Evolutionary conservation across 2,888 invertebrate genomes (phyloP).

Genomic region (Catocala sponsa): DNA sequence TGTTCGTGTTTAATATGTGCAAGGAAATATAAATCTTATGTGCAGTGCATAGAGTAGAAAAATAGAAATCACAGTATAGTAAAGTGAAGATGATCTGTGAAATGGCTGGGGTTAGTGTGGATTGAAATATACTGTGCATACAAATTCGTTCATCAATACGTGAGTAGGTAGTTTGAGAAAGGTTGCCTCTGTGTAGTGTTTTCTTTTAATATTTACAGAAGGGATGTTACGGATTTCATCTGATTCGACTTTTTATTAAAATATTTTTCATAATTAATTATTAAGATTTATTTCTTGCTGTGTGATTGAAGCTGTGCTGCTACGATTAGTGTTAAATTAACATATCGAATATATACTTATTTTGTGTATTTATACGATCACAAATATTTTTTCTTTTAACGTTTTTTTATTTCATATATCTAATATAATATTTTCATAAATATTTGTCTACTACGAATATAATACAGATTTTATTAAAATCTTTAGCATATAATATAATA

Average conservation of each 20-base stretch:
- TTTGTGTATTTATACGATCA: too few relatives aligned
- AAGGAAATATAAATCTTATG: slow-evolving; percentile 82
- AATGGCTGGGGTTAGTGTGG: slow-evolving; percentile 53
- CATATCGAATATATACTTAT: too few relatives aligned
- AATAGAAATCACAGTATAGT: slow-evolving; percentile 66
- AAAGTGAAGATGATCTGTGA: slow-evolving; percentile 74
- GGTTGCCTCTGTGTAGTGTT: slow-evolving; percentile 45
- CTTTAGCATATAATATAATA: too few relatives aligned
- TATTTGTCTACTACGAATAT: too few relatives aligned
- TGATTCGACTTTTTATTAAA: slow-evolving; percentile 33
- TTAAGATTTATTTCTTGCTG: slow-evolving; percentile 11
- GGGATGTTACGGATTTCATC: slow-evolving; percentile 51
- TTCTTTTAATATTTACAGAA: slow-evolving; percentile 53
- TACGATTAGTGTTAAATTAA: not conserved
- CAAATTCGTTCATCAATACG: slow-evolving; percentile 54
- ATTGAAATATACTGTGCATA: slow-evolving; percentile 62
- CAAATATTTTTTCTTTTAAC: too few relatives aligned
- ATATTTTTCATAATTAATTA: slow-evolving; percentile 15
- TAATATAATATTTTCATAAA: too few relatives aligned
- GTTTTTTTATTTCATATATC: too few relatives aligned
- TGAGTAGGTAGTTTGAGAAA: slow-evolving; percentile 44
- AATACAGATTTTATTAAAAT: too few relatives aligned
- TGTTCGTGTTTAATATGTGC: slow-evolving; percentile 75
- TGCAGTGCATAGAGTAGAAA: slow-evolving; percentile 85
- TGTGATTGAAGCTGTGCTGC: slow-evolving; percentile 42